Percentiles rank a stretch among this genome's conserved stretches.
Conservation (phyloP, 2,888 invertebrate genomes). For the Dasypolia templi region DNA sequence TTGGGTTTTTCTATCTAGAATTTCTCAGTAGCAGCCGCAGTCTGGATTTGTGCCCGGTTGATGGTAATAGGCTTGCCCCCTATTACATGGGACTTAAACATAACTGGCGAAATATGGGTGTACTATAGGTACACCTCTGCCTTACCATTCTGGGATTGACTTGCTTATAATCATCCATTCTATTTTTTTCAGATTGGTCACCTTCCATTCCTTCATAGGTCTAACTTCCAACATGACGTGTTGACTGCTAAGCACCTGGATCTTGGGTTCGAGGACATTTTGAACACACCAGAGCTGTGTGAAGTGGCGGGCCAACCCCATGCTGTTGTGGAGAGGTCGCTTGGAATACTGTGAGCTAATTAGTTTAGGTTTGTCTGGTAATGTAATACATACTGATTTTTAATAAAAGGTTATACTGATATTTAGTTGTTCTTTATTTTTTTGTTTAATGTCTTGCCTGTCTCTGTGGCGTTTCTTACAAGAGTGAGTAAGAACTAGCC, state of each 20-base stretch:
- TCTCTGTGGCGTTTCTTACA: neutral
- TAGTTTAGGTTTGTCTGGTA: slow-evolving; percentile 63
- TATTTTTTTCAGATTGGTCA: slow-evolving; percentile 85
- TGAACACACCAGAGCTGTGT: slow-evolving; percentile 93
- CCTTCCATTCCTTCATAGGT: slow-evolving; percentile 93
- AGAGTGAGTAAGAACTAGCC: neutral
- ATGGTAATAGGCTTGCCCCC: too few relatives aligned
- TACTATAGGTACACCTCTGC: too few relatives aligned
- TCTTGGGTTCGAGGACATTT: slow-evolving; percentile 94
- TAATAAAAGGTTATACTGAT: slow-evolving; percentile 45
- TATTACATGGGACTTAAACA: too few relatives aligned
- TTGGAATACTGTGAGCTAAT: slow-evolving; percentile 90
- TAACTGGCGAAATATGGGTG: too few relatives aligned
- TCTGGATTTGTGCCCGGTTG: too few relatives aligned
- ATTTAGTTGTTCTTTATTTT: neutral
- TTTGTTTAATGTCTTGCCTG: neutral
- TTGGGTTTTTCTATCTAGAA: too few relatives aligned
- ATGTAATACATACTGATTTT: slow-evolving; percentile 49
- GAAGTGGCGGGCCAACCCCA: slow-evolving; percentile 96
- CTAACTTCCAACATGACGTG: slow-evolving; percentile 93
- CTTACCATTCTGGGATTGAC: too few relatives aligned
- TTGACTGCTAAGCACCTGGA: slow-evolving; percentile 94
- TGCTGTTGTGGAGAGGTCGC: slow-evolving; percentile 94
- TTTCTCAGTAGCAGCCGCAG: too few relatives aligned
- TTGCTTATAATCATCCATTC: neutral